A percentile compares a stretch with the other conserved stretches of the same genome.
Evolutionary conservation across 2,797 vertebrate genomes (phyloP).

Genomic region (Girardinus metallicus): DNA sequence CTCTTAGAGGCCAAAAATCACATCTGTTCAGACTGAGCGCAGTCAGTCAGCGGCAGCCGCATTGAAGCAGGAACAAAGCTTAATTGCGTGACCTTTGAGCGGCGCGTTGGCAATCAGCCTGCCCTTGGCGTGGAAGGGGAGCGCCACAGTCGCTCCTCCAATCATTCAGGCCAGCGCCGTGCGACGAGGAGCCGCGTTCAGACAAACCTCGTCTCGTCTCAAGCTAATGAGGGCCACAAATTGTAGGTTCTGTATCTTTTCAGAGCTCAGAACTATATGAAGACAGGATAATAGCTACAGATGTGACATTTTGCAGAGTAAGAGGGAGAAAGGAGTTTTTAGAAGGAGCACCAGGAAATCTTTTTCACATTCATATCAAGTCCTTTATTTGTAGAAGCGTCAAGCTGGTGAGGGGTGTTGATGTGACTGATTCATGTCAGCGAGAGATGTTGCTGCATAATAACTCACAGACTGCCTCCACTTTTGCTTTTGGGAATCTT

Average conservation of each 20-base stretch:
- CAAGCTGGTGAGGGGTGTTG: conserved; percentile 37
- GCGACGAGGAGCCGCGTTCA: conserved; percentile 59
- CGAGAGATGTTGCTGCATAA: conserved; percentile 46
- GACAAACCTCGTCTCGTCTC: conserved; percentile 65
- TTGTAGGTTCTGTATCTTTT: conserved; percentile 63
- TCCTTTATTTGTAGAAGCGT: conserved; percentile 54
- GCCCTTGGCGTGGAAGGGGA: conserved; percentile 68
- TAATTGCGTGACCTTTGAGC: conserved; percentile 77
- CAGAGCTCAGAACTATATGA: conserved; percentile 44
- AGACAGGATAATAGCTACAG: conserved; percentile 67
- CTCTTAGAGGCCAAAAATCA: conserved; percentile 62
- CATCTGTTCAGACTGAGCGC: conserved; percentile 60
- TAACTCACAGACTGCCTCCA: conserved; percentile 39
- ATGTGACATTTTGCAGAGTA: conserved; percentile 63
- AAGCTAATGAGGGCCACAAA: conserved; percentile 71
- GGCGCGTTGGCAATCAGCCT: conserved; percentile 71
- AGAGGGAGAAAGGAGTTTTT: conserved; percentile 26
- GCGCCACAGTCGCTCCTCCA: conserved; percentile 31
- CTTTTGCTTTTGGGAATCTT: conserved; percentile 33
- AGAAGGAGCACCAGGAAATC: conserved; percentile 67
- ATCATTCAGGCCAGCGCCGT: conserved; percentile 60
- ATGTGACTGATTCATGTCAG: conserved; percentile 45
- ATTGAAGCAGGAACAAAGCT: conserved; percentile 74
- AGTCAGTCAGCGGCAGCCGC: conserved; percentile 64
- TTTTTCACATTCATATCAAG: conserved; percentile 56